Percentiles rank a stretch among this genome's conserved stretches.
phyloP scores from a whole-genome alignment of 2,797 vertebrate species.

The Simalia tracyae region DNA sequence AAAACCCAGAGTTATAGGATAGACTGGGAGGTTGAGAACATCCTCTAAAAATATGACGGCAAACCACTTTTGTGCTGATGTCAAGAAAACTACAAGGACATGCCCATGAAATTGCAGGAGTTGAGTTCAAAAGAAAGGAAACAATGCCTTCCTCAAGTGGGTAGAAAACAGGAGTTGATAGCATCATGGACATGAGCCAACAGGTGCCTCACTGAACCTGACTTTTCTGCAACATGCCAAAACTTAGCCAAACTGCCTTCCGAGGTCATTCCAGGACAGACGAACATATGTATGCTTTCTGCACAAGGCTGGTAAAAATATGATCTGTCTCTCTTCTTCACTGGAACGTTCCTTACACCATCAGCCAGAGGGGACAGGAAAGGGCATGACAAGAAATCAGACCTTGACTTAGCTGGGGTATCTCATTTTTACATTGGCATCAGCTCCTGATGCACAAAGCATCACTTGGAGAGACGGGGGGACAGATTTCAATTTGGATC shows the following conservation, averaged over 20 bases:
- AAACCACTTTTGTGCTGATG: background rate
- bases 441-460: background rate
- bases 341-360: no score
- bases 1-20: background rate
- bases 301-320: background rate
- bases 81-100: background rate
- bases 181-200: background rate
- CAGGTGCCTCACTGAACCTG: background rate
- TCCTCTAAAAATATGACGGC: background rate
- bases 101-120: background rate
- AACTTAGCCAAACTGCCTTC: background rate
- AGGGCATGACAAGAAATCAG: background rate
- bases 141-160: background rate
- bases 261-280: background rate
- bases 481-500: background rate
- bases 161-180: background rate
- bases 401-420: background rate
- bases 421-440: background rate
- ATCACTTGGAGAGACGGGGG: background rate
- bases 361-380: background rate
- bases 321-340: background rate
- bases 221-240: background rate
- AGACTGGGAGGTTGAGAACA: background rate
- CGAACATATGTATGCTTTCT: background rate
- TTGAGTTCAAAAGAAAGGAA: background rate